Evolutionary conservation across 2,797 vertebrate genomes (phyloP).

Genomic region (Catamblyrhynchus diadema): DNA sequence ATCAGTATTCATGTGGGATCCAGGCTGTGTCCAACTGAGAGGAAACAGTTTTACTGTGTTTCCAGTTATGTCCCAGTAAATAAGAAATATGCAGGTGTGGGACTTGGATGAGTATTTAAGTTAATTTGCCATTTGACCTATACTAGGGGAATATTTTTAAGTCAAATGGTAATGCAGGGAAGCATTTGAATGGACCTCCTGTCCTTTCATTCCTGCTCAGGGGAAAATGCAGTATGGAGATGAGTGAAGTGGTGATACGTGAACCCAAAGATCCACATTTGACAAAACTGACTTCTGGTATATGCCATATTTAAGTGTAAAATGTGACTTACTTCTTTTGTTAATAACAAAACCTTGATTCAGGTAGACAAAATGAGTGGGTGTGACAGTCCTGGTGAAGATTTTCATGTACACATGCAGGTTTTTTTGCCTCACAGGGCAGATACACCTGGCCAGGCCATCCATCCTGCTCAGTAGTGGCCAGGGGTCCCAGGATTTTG

Average conservation of each 20-base stretch:
- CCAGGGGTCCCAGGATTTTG: background rate
- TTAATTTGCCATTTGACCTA: background rate
- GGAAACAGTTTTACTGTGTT: background rate
- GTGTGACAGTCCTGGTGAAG: background rate
- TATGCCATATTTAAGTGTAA: background rate
- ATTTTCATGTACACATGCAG: background rate
- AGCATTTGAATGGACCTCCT: background rate
- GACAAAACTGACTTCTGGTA: background rate
- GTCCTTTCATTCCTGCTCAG: background rate
- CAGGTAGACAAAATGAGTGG: background rate
- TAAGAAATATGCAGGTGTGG: background rate
- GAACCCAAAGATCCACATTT: background rate
- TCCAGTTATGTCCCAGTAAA: background rate
- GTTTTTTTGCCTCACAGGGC: background rate
- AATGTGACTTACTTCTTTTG: background rate
- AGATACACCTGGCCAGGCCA: background rate
- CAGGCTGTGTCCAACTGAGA: background rate
- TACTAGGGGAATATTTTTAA: background rate
- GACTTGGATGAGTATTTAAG: background rate
- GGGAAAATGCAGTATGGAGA: background rate
- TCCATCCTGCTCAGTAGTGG: background rate
- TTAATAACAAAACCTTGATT: background rate
- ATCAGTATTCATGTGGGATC: background rate
- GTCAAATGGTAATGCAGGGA: background rate
- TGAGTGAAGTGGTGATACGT: background rate